Conservation (phyloP, 2,113 vertebrate genomes). For the Oxyura jamaicensis region DNA sequence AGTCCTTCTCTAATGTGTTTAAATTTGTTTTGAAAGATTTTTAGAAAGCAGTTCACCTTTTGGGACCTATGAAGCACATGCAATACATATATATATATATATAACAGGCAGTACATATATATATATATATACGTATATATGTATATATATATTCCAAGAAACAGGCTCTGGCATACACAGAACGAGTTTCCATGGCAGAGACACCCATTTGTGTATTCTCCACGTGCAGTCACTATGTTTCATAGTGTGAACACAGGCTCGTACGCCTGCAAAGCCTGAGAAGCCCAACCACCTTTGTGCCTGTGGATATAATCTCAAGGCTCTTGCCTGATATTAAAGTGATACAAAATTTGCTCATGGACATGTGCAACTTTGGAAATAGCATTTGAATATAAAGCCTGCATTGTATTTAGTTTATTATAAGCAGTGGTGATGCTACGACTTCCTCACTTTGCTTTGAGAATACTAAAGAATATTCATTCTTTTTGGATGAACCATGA, state of each 20-base stretch:
- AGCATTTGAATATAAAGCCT: neutral
- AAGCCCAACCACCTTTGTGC: neutral
- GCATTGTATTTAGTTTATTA: neutral
- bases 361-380: neutral
- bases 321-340: neutral
- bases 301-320: neutral
- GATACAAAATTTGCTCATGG: neutral
- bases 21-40: neutral
- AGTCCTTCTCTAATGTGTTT: neutral
- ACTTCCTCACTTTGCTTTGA: neutral
- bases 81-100: accelerated
- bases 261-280: neutral
- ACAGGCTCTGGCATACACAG: neutral
- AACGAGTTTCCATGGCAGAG: neutral
- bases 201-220: neutral
- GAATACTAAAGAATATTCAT: constrained; percentile 14
- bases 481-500: constrained; percentile 1
- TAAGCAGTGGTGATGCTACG: neutral
- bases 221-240: neutral
- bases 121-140: accelerated
- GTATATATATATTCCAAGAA: neutral
- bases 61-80: neutral
- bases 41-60: neutral
- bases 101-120: accelerated
- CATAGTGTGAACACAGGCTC: accelerated